phyloP scores from a whole-genome alignment of 2,888 invertebrate species.

The Pristionchus entomophagus region DNA sequence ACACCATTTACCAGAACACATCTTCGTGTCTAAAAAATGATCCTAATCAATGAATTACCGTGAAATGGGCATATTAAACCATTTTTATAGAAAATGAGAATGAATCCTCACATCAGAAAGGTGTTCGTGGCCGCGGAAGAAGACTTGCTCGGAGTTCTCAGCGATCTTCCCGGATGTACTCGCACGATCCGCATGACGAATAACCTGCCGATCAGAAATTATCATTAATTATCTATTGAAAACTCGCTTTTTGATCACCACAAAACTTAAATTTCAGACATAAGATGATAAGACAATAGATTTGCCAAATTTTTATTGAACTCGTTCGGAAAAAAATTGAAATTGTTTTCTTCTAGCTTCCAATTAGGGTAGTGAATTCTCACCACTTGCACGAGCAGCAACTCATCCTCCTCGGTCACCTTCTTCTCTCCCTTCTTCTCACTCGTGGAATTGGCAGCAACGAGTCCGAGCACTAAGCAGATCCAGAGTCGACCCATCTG shows the following conservation, averaged over 20 bases:
- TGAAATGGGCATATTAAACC: neutral
- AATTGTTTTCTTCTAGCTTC: no score
- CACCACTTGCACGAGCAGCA: slow-evolving; percentile 6
- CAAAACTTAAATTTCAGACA: no score
- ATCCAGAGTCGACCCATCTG: neutral
- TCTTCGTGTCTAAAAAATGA: no score
- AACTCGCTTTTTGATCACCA: no score
- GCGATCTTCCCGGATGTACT: slow-evolving; percentile 27
- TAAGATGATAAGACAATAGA: no score
- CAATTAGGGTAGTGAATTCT: no score
- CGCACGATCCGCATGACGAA: slow-evolving; percentile 23
- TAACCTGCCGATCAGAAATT: neutral
- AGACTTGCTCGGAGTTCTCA: neutral
- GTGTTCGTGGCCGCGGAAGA: slow-evolving; percentile 14
- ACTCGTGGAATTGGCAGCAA: neutral
- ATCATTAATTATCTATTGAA: neutral
- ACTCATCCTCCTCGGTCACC: neutral
- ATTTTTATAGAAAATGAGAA: no score
- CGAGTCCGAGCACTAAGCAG: neutral
- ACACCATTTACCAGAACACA: neutral
- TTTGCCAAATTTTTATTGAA: no score
- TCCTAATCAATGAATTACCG: no score
- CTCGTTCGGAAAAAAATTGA: no score
- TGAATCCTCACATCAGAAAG: slow-evolving; percentile 21
- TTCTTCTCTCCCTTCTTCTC: neutral